A percentile compares a stretch with the other conserved stretches of the same genome.
Conservation (phyloP, 2,888 invertebrate species). For the Apeira syringaria region DNA sequence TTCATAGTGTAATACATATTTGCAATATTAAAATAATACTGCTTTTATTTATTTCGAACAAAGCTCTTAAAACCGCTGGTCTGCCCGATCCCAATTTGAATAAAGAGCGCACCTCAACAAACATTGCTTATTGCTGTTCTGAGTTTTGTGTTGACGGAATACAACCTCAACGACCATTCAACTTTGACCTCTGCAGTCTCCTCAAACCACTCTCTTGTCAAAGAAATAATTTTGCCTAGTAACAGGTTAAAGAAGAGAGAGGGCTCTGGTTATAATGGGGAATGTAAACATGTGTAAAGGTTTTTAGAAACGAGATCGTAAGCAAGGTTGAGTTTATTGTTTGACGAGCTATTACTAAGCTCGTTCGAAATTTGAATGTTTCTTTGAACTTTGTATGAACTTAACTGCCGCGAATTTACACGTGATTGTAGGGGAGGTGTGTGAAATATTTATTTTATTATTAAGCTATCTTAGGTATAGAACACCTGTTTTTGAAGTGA, state of each 20-base stretch:
- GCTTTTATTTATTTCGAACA: background rate
- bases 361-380: slow-evolving; percentile 36
- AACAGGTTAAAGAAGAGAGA: slow-evolving; percentile 32
- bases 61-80: slow-evolving; percentile 34
- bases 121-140: slow-evolving; percentile 63
- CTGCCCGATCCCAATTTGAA: slow-evolving; percentile 50
- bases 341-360: slow-evolving; percentile 61
- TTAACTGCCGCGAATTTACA: slow-evolving; percentile 21
- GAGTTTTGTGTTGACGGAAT: slow-evolving; percentile 59
- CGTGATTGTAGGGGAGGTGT: background rate
- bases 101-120: slow-evolving; percentile 64
- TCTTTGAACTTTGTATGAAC: slow-evolving; percentile 38
- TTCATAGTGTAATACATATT: no score
- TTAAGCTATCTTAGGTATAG: no score
- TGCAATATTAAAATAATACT: no score
- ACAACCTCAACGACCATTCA: slow-evolving; percentile 42
- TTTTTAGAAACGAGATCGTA: slow-evolving; percentile 65
- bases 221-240: slow-evolving; percentile 17
- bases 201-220: slow-evolving; percentile 19
- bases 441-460: background rate
- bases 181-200: slow-evolving; percentile 39
- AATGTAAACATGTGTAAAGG: slow-evolving; percentile 58
- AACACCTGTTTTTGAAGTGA: no score
- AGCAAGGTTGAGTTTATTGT: slow-evolving; percentile 51
- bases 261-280: slow-evolving; percentile 39